These are phyloP conservation scores for Tachina lurida DNA, from an alignment of 2,888 invertebrate species.

Conservation along the genomic window DNA sequence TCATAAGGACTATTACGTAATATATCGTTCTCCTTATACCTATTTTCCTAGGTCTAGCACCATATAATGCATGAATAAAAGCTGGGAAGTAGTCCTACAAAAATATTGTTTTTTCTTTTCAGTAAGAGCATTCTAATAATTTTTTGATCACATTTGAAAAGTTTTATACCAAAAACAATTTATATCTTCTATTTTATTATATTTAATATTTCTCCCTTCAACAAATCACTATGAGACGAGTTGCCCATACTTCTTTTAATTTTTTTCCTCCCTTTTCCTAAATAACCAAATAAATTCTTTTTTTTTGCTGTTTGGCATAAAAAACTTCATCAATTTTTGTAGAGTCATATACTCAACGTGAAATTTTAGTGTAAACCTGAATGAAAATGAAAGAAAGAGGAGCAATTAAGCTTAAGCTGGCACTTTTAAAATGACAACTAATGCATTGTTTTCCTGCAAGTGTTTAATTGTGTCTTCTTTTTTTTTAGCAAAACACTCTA, in stretches of 20 bases:
- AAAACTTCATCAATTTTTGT: background rate
- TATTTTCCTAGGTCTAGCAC: too few relatives aligned
- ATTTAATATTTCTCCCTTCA: too few relatives aligned
- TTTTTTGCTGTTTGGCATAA: background rate
- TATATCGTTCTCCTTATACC: too few relatives aligned
- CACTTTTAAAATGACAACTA: constrained; percentile 62
- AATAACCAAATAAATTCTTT: background rate
- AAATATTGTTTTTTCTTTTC: too few relatives aligned
- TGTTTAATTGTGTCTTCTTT: constrained; percentile 35
- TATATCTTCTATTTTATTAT: too few relatives aligned
- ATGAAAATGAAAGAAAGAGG: constrained; percentile 43
- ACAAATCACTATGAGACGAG: too few relatives aligned
- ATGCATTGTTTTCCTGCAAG: constrained; percentile 50
- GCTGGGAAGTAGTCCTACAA: too few relatives aligned
- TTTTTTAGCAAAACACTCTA: background rate
- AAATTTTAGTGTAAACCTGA: constrained; percentile 7
- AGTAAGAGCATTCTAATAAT: too few relatives aligned
- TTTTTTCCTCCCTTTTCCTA: background rate
- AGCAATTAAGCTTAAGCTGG: constrained; percentile 64
- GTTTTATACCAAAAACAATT: too few relatives aligned
- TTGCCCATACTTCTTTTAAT: background rate
- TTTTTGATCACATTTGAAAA: background rate
- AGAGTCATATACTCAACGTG: background rate
- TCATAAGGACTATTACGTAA: too few relatives aligned
- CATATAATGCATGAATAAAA: too few relatives aligned